Evolutionary conservation across 2,888 invertebrate genomes (phyloP), one percentile per base, ranked within the genome.

Genomic region (Alloplasta piceator): DNA sequence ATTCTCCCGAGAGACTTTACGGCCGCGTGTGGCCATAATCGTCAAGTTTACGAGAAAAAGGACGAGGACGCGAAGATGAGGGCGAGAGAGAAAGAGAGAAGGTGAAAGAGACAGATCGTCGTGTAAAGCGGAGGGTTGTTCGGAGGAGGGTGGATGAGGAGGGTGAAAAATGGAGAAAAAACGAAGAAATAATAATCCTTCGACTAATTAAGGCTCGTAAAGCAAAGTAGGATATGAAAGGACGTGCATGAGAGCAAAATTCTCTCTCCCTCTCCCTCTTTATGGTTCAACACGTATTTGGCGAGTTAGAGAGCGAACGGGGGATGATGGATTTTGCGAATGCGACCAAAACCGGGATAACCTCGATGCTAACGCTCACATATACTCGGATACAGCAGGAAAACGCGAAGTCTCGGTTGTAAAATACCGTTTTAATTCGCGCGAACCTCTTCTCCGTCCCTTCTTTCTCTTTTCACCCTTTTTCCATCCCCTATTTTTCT

Each of bases 341-440:
- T 61, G 55, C 16, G 46, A 46, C 41, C 5, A 38, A 56, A 36
- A 73, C 26, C 16, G 43, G 55, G 72, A 38, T 50, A 14, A 39
- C 56, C 56, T 55, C 36, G 14, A 43, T 41, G 12, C 64, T 10
- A 7, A 6, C 4, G 38, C 1, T n/a, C 63, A 26, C 26, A 26
- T 26, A 26, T 26, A 26, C 26, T 26, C 3, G 26, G 52, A 1
- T n/a, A 52, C 14, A 39, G 48, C 39, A 16, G 61, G 41, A 72
- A 74, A 77, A 70, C 63, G 48, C 26, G 77, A 80, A 72, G 39
- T 64, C 55, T 56, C 26, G 70, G 80, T 67, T 78, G 74, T 85
- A 83, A 87, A 87, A 86, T 86, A 87, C 80, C 84, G 83, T 86
- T 87, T 87, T 85, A 87, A 87, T 87, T 87, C 82, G 67, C 83